Evolutionary conservation across 2,113 vertebrate species (phyloP).

Genomic region (Engystomops pustulosus): DNA sequence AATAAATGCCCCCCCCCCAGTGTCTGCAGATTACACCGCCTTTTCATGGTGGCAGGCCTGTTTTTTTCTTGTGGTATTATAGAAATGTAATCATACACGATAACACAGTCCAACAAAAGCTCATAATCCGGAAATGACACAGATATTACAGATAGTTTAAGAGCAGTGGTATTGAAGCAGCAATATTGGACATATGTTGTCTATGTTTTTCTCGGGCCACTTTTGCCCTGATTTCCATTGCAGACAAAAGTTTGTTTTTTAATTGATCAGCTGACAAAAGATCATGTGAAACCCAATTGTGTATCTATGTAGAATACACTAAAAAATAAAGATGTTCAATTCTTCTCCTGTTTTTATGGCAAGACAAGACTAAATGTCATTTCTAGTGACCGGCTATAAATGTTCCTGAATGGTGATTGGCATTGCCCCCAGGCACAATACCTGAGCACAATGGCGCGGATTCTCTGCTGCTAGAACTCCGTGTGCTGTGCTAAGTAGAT

Average conservation of each 20-base stretch:
- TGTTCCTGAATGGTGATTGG: slow-evolving; percentile 18
- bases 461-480: neutral
- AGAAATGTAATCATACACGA: neutral
- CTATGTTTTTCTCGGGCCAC: neutral
- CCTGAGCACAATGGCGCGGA: neutral
- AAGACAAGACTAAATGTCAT: slow-evolving; percentile 17
- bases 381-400: neutral
- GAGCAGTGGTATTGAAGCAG: neutral
- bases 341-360: neutral
- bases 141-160: neutral
- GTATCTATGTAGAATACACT: neutral
- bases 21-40: no score
- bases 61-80: neutral
- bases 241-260: neutral
- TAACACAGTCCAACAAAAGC: slow-evolving; percentile 10
- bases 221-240: neutral
- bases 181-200: neutral
- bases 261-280: neutral
- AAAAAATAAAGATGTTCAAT: slow-evolving; percentile 13
- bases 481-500: neutral
- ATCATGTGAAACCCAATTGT: neutral
- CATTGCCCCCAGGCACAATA: slow-evolving; percentile 36
- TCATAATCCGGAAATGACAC: slow-evolving; percentile 7
- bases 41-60: no score
- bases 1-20: no score